These are phyloP conservation scores for Diplolepis rosae DNA, from an alignment of 2,888 invertebrate genomes.

Conservation along the genomic window DNA sequence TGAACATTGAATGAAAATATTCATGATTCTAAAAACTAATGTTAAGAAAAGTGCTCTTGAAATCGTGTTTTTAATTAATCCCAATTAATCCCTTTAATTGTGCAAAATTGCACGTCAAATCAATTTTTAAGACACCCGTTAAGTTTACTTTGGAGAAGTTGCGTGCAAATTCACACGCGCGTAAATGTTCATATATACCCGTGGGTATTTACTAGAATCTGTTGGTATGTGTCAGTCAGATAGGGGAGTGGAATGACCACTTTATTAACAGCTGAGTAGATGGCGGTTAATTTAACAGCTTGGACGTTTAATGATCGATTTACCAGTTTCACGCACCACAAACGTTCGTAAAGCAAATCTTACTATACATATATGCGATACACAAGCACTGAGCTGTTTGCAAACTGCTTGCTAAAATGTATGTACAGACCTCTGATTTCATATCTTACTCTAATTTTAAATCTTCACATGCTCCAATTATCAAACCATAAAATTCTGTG, in stretches of 20 bases:
- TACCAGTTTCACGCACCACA: conserved; percentile 54
- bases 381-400: background rate
- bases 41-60: too few species aligned
- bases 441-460: background rate
- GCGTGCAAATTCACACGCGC: background rate
- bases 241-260: conserved; percentile 51
- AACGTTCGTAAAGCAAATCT: conserved; percentile 33
- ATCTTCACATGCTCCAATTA: too few species aligned
- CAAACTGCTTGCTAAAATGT: background rate
- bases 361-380: background rate
- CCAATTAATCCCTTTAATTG: too few species aligned
- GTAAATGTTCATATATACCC: conserved; percentile 27
- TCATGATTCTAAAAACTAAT: too few species aligned
- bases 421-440: background rate
- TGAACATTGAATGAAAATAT: too few species aligned
- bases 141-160: background rate
- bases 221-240: conserved; percentile 20
- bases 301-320: conserved; percentile 67
- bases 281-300: conserved; percentile 62
- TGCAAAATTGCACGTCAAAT: too few species aligned
- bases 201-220: conserved; percentile 21
- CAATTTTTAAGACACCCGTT: background rate
- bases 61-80: too few species aligned
- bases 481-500: too few species aligned
- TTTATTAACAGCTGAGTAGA: conserved; percentile 63